phyloP scores from a whole-genome alignment of 2,888 invertebrate genomes.

The Eupithecia tripunctaria region DNA sequence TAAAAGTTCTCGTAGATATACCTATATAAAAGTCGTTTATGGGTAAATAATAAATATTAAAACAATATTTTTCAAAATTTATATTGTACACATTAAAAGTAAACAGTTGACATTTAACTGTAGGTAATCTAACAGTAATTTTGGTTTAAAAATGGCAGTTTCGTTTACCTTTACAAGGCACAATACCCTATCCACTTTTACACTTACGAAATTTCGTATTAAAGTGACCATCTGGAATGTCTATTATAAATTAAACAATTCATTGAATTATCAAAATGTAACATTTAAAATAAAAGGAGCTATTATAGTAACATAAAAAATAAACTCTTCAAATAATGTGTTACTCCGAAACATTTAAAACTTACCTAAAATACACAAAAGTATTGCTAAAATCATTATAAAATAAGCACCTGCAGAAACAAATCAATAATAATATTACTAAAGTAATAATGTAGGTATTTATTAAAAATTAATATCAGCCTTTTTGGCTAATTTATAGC shows the following conservation, averaged over 20 bases:
- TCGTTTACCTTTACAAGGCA: background rate
- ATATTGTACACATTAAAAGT: background rate
- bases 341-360: conserved; percentile 8
- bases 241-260: background rate
- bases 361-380: conserved; percentile 13
- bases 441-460: background rate
- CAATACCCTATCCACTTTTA: conserved; percentile 2
- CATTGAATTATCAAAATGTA: background rate
- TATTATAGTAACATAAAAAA: conserved; percentile 18
- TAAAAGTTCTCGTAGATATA: background rate
- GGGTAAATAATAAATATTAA: background rate
- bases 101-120: background rate
- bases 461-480: background rate
- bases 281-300: background rate
- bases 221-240: conserved; percentile 24
- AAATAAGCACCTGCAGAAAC: conserved; percentile 10
- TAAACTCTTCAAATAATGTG: conserved; percentile 17
- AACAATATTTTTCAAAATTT: background rate
- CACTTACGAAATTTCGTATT: background rate
- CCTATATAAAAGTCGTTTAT: background rate
- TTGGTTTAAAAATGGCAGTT: conserved; percentile 57
- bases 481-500: background rate
- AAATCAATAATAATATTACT: background rate
- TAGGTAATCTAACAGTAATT: conserved; percentile 42
- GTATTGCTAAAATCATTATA: conserved; percentile 2